These are phyloP conservation scores for Thereva unica DNA, from an alignment of 2,888 invertebrate genomes.

Conservation along the genomic window DNA sequence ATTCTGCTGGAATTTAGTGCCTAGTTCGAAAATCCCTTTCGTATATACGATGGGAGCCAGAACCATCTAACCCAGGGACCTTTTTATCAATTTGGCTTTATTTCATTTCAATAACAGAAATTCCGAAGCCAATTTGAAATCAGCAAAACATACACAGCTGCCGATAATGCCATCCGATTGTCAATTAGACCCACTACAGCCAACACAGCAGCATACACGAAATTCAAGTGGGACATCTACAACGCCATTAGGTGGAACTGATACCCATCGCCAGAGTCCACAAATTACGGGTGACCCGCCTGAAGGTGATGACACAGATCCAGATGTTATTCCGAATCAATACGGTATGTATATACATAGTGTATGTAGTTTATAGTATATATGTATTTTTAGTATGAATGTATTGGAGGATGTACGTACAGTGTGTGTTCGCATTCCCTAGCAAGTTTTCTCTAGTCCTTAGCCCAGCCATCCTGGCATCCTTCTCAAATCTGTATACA, in stretches of 20 bases:
- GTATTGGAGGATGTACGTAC: no score
- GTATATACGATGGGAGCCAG: no score
- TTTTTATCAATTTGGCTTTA: conserved; percentile 41
- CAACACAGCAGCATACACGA: conserved; percentile 54
- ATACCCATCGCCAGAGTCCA: conserved; percentile 60
- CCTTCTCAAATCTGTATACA: no score
- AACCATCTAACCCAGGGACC: not conserved
- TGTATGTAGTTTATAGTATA: conserved; percentile 13
- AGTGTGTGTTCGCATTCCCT: no score
- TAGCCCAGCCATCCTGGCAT: no score
- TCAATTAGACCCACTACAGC: conserved; percentile 57
- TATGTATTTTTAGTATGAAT: not conserved
- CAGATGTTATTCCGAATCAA: conserved; percentile 86
- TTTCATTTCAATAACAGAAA: conserved; percentile 49
- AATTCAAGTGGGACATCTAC: conserved; percentile 48
- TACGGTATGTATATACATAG: conserved; percentile 67
- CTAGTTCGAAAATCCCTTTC: not conserved
- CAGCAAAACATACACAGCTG: conserved; percentile 58
- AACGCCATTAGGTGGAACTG: conserved; percentile 53
- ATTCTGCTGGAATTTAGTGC: not conserved
- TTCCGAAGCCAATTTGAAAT: conserved; percentile 57
- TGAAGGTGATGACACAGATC: conserved; percentile 70
- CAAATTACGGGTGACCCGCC: conserved; percentile 56
- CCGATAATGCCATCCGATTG: conserved; percentile 57
- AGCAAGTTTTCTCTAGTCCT: no score